These are phyloP conservation scores for Acipenser ruthenus DNA, from an alignment of 2,797 vertebrate species.

Conservation along the genomic window DNA sequence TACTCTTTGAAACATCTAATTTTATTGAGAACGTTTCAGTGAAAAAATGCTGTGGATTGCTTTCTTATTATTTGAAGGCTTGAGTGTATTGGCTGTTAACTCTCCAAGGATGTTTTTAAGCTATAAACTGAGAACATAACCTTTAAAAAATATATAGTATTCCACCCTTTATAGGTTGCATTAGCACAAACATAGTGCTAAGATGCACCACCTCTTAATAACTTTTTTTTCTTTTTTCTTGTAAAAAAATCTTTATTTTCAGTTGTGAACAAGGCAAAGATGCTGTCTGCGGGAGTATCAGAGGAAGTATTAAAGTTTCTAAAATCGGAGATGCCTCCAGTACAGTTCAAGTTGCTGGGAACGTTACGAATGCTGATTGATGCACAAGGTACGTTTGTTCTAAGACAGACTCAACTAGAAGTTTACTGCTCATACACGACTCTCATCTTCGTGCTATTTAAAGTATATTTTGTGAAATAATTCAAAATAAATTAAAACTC, in stretches of 20 bases:
- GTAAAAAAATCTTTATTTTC: conserved; percentile 16
- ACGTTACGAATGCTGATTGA: conserved; percentile 97
- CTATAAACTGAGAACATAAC: too few species aligned
- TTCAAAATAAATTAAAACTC: too few species aligned
- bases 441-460: too few species aligned
- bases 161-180: too few species aligned
- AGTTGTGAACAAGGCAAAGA: conserved; percentile 98
- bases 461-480: too few species aligned
- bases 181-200: not conserved
- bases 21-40: too few species aligned
- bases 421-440: too few species aligned
- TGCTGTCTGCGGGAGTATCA: conserved; percentile 88
- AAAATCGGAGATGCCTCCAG: conserved; percentile 94
- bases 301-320: conserved; percentile 91
- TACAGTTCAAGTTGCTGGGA: conserved; percentile 95
- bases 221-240: not conserved
- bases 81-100: too few species aligned
- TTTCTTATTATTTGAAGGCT: not conserved
- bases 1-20: too few species aligned
- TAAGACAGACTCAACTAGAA: too few species aligned
- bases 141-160: too few species aligned
- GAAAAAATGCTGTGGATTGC: not conserved
- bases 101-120: not conserved
- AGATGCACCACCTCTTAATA: not conserved
- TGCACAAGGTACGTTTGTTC: conserved; percentile 77